These are phyloP conservation scores for Alentia gelatinosa DNA, from an alignment of 2,888 invertebrate genomes.

Conservation along the genomic window DNA sequence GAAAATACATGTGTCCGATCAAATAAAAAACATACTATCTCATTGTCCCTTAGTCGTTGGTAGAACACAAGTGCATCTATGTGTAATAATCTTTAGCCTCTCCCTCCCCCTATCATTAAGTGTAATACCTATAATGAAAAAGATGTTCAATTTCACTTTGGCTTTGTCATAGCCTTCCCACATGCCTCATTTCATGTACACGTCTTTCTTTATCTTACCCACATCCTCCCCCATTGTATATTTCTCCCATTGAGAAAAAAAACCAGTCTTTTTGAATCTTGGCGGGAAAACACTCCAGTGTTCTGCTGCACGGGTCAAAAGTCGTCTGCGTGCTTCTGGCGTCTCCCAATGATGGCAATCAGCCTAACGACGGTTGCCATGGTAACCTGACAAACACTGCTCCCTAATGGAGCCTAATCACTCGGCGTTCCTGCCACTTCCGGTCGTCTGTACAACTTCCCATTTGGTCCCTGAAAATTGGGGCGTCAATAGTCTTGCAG, in stretches of 20 bases:
- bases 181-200: no score
- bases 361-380: conserved; percentile 18
- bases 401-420: conserved; percentile 16
- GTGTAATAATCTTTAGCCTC: no score
- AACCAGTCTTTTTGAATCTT: neutral
- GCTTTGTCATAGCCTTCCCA: no score
- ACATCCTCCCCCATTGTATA: neutral
- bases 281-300: neutral
- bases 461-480: neutral
- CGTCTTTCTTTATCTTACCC: no score
- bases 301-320: neutral
- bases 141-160: no score
- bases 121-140: no score
- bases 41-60: no score
- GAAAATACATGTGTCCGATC: no score
- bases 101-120: no score
- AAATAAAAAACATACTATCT: no score
- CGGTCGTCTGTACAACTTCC: neutral
- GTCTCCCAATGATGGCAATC: neutral
- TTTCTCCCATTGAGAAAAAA: no score
- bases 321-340: neutral
- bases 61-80: no score
- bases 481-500: neutral
- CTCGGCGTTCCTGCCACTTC: neutral
- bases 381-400: conserved; percentile 18